Conservation (phyloP, 2,888 invertebrate species). For the Aethes cnicana region DNA sequence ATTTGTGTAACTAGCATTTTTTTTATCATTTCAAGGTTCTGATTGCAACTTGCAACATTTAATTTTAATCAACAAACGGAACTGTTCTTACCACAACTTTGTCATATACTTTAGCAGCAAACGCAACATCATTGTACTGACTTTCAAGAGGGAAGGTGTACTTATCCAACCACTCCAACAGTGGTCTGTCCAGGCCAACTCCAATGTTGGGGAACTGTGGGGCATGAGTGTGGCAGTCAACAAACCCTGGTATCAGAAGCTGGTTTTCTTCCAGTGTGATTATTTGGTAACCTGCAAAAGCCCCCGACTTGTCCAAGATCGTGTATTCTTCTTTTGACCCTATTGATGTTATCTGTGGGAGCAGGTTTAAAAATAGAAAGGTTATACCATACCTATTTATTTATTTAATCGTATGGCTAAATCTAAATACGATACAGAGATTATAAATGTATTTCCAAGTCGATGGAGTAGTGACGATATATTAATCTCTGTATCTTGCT, state of each 20-base stretch:
- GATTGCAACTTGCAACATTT: no score
- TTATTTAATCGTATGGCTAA: no score
- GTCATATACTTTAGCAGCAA: conserved; percentile 87
- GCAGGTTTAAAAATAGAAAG: no score
- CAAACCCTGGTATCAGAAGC: conserved; percentile 92
- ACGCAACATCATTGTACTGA: conserved; percentile 85
- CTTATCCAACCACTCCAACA: conserved; percentile 91
- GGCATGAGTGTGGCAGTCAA: conserved; percentile 95
- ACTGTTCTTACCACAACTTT: conserved; percentile 93
- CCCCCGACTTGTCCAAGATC: conserved; percentile 38
- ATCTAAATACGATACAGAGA: no score
- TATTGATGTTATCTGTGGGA: conserved; percentile 56
- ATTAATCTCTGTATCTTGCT: background rate
- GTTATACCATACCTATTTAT: no score
- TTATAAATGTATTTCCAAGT: no score
- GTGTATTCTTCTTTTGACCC: conserved; percentile 51
- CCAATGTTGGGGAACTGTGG: conserved; percentile 94
- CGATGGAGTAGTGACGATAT: no score
- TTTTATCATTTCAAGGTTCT: no score
- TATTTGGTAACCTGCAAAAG: conserved; percentile 44
- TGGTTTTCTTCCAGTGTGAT: conserved; percentile 65
- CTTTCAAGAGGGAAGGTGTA: conserved; percentile 94
- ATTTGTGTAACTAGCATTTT: no score
- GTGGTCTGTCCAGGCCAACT: conserved; percentile 88
- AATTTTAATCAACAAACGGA: no score